Conservation (phyloP, 2,113 vertebrate genomes). For the Mormoops blainvillei region DNA sequence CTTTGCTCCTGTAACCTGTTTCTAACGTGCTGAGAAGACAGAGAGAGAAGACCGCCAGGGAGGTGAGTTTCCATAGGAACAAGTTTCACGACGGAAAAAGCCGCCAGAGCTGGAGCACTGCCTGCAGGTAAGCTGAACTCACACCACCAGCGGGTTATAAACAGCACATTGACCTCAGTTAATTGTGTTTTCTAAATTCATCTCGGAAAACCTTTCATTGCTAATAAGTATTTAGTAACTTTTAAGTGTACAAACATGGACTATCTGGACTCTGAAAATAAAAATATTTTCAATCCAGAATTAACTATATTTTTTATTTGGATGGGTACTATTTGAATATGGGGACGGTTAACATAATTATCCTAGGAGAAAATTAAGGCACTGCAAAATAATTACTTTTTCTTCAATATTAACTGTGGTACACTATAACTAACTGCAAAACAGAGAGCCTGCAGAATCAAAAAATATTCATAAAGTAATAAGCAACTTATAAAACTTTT, state of each 20-base stretch:
- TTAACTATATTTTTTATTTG: conserved; percentile 1
- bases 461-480: not conserved
- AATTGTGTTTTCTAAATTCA: not conserved
- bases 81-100: not conserved
- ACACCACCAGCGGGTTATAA: not conserved
- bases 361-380: not conserved
- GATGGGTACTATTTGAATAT: not conserved
- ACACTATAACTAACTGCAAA: not conserved
- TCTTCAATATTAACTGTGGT: not conserved
- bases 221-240: not conserved
- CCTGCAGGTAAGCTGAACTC: not conserved
- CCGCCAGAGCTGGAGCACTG: too few species aligned
- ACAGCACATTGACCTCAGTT: not conserved
- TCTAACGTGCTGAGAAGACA: conserved; percentile 28
- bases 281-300: not conserved
- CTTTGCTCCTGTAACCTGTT: conserved; percentile 44
- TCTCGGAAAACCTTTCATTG: not conserved
- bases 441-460: not conserved
- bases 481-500: not conserved
- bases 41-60: not conserved
- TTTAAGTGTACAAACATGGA: not conserved
- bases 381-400: not conserved
- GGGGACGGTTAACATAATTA: not conserved
- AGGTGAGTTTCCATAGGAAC: conserved; percentile 73
- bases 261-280: not conserved